Conservation (phyloP, 2,113 vertebrate species). For the Scophthalmus maximus region DNA sequence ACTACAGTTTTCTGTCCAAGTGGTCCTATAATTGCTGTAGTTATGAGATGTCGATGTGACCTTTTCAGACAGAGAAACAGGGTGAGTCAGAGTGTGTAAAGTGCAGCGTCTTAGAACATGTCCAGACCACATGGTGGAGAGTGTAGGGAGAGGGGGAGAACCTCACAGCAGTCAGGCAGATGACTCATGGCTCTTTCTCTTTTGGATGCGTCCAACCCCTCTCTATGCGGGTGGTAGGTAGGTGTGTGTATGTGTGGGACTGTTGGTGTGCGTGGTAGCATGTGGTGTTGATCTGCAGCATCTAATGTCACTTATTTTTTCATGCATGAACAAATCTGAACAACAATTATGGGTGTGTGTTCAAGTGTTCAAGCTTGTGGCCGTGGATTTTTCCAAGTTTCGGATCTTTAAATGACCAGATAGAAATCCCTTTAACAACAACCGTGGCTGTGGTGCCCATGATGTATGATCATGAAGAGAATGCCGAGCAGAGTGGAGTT, state of each 20-base stretch:
- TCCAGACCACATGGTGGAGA: constrained; percentile 54
- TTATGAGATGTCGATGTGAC: constrained; percentile 59
- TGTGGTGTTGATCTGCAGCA: constrained; percentile 42
- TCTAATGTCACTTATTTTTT: constrained; percentile 20
- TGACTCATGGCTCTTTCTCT: constrained; percentile 72
- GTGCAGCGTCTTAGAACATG: constrained; percentile 53
- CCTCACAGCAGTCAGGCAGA: constrained; percentile 42
- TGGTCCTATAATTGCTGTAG: constrained; percentile 44
- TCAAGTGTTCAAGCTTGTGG: not conserved
- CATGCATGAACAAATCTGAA: not conserved
- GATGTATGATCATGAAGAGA: constrained; percentile 36
- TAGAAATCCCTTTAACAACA: constrained; percentile 4
- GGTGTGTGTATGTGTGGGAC: constrained; percentile 56
- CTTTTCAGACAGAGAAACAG: constrained; percentile 54
- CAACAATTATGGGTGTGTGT: too few relatives aligned
- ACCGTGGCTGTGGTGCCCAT: constrained; percentile 17
- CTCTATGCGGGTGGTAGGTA: constrained; percentile 43
- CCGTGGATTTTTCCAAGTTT: constrained; percentile 13
- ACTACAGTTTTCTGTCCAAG: constrained; percentile 2
- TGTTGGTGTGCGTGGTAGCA: constrained; percentile 51
- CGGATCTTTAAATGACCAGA: not conserved
- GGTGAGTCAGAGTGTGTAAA: constrained; percentile 65
- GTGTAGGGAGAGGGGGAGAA: constrained; percentile 61
- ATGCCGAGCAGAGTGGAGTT: constrained; percentile 64
- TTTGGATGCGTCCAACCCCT: constrained; percentile 49